Evolutionary conservation across 2,888 invertebrate species (phyloP).

Genomic region (Microctonus brassicae): DNA sequence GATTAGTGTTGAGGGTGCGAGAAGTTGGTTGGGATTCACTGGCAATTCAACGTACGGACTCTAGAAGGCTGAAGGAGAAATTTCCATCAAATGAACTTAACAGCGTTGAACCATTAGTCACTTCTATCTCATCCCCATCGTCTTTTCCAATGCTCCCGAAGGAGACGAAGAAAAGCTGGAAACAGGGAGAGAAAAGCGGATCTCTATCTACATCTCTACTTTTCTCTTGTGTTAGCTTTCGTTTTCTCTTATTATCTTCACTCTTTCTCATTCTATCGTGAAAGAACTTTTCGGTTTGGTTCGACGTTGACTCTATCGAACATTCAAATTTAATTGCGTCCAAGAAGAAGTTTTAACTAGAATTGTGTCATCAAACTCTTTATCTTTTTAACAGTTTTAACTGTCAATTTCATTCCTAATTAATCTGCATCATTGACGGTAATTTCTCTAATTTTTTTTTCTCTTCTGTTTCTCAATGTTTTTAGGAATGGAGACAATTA

Average conservation of each 20-base stretch:
- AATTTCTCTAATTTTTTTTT: not conserved
- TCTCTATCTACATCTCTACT: slow-evolving; percentile 20
- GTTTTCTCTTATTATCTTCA: slow-evolving; percentile 45
- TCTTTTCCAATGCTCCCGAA: slow-evolving; percentile 26
- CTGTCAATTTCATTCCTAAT: slow-evolving; percentile 8
- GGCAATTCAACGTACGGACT: slow-evolving; percentile 21
- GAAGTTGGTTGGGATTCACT: slow-evolving; percentile 32
- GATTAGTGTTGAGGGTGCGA: slow-evolving; percentile 40
- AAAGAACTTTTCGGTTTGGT: slow-evolving; percentile 32
- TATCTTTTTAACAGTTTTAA: slow-evolving; percentile 9
- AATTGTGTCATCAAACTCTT: slow-evolving; percentile 12
- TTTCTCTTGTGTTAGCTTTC: slow-evolving; percentile 24
- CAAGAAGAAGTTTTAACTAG: slow-evolving; percentile 21
- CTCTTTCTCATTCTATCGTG: slow-evolving; percentile 55
- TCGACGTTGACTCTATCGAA: slow-evolving; percentile 66
- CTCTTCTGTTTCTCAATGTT: slow-evolving; percentile 54
- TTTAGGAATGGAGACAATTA: slow-evolving; percentile 99
- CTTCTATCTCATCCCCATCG: slow-evolving; percentile 34
- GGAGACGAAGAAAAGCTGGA: slow-evolving; percentile 15
- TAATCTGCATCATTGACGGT: slow-evolving; percentile 41
- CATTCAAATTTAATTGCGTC: slow-evolving; percentile 63
- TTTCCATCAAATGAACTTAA: slow-evolving; percentile 52
- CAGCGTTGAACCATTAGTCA: slow-evolving; percentile 50
- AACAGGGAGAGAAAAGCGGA: slow-evolving; percentile 7
- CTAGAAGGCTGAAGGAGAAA: slow-evolving; percentile 31